Evolutionary conservation across 2,113 vertebrate genomes (phyloP).

Genomic region (Nothobranchius furzeri): DNA sequence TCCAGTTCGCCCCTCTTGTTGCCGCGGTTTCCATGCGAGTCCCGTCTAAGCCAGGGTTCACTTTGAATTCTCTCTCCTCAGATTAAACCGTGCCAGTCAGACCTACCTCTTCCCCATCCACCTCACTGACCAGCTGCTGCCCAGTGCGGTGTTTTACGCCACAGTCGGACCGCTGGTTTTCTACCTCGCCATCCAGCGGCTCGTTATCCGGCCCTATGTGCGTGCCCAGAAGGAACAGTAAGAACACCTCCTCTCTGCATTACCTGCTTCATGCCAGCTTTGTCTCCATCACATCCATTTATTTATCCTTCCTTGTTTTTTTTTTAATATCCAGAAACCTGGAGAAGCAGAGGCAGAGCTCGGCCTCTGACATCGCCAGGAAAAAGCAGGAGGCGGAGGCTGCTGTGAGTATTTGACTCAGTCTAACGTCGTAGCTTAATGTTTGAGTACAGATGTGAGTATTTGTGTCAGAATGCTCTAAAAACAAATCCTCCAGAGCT

Average conservation of each 20-base stretch:
- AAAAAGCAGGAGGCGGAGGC: slow-evolving; percentile 97
- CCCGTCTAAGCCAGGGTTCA: neutral
- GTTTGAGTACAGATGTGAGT: slow-evolving; percentile 14
- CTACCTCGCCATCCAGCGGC: slow-evolving; percentile 91
- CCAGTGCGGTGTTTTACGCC: slow-evolving; percentile 96
- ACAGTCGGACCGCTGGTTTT: slow-evolving; percentile 91
- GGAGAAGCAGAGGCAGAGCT: slow-evolving; percentile 91
- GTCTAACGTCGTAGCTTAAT: neutral
- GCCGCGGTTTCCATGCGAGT: neutral
- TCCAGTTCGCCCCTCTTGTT: neutral
- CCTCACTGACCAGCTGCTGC: slow-evolving; percentile 95
- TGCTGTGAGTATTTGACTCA: slow-evolving; percentile 82
- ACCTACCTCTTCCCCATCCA: slow-evolving; percentile 97
- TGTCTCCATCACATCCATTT: slow-evolving; percentile 38
- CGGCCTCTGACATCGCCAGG: slow-evolving; percentile 86
- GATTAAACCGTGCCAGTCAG: slow-evolving; percentile 96
- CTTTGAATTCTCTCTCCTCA: slow-evolving; percentile 56
- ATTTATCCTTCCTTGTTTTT: slow-evolving; percentile 37
- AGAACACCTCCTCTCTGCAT: slow-evolving; percentile 62
- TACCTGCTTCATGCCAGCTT: slow-evolving; percentile 16
- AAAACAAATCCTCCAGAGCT: slow-evolving; percentile 12
- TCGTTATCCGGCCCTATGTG: slow-evolving; percentile 94
- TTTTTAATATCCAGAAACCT: slow-evolving; percentile 82
- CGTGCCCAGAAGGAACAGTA: slow-evolving; percentile 93
- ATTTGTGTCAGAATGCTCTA: slow-evolving; percentile 4